Conservation (phyloP, 2,888 invertebrate genomes). For the Polymixis flavicincta region DNA sequence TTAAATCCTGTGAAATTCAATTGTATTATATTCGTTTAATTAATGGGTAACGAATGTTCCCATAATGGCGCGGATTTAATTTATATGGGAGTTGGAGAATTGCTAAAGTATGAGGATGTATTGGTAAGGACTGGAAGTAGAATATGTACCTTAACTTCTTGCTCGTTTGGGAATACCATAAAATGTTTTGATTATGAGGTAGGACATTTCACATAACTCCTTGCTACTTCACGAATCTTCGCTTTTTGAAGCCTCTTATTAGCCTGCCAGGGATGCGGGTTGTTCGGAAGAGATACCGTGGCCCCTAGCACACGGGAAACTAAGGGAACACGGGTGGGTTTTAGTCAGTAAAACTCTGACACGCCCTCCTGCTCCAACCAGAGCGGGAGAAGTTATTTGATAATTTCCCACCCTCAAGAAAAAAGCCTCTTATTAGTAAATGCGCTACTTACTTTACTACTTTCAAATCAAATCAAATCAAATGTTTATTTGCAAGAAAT, state of each 20-base stretch:
- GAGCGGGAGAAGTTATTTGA: too few species aligned
- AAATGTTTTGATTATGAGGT: not conserved
- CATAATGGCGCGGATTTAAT: constrained; percentile 57
- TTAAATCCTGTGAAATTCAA: constrained; percentile 70
- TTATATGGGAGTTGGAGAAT: constrained; percentile 42
- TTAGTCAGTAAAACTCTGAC: too few species aligned
- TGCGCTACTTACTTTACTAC: not conserved
- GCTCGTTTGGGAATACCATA: constrained; percentile 9
- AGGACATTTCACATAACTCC: too few species aligned
- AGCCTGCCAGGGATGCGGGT: too few species aligned
- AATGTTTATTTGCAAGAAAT: too few species aligned
- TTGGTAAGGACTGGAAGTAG: constrained; percentile 2
- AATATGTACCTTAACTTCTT: constrained; percentile 11
- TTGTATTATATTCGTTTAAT: constrained; percentile 73
- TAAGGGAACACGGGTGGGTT: too few species aligned
- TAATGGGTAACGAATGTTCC: constrained; percentile 67
- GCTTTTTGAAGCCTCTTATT: not conserved
- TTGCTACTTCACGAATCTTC: not conserved
- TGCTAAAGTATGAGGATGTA: constrained; percentile 39
- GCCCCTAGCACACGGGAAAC: too few species aligned
- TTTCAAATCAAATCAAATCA: too few species aligned
- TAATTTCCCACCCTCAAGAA: too few species aligned
- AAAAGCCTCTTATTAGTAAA: not conserved
- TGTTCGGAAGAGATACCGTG: too few species aligned
- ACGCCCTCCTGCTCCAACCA: too few species aligned